These are phyloP conservation scores for Amphiprion ocellaris DNA, from an alignment of 2,113 vertebrate genomes.

Conservation along the genomic window DNA sequence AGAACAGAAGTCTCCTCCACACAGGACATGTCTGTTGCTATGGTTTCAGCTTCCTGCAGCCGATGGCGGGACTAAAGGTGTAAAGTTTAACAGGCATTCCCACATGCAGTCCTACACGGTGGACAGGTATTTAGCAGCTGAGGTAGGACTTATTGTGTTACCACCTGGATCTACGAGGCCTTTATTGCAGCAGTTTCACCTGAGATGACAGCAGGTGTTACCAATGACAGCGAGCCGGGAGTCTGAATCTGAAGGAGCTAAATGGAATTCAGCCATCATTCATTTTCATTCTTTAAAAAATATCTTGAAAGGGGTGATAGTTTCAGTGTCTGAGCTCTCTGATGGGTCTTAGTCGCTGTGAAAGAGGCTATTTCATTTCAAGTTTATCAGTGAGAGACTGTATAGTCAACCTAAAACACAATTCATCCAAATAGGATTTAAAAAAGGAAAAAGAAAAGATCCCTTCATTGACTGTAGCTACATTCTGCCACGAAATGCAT, in stretches of 20 bases:
- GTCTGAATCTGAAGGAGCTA: neutral
- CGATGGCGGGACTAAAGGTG: neutral
- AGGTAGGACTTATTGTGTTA: neutral
- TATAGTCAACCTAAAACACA: neutral
- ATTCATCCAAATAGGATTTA: neutral
- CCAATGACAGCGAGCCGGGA: neutral
- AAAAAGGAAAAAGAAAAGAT: neutral
- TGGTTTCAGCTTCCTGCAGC: constrained; percentile 55
- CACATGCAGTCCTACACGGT: neutral
- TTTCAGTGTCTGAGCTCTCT: too few relatives aligned
- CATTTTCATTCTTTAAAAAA: too few relatives aligned
- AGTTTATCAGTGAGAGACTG: neutral
- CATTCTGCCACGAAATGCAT: constrained; percentile 40
- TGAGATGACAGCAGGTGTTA: neutral
- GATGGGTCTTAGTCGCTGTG: too few relatives aligned
- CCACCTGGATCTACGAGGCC: neutral
- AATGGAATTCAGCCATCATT: neutral
- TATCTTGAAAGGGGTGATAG: neutral
- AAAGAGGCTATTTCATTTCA: too few relatives aligned
- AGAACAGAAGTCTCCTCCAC: constrained; percentile 41
- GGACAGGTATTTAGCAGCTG: neutral
- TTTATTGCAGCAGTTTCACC: neutral
- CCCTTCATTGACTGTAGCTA: constrained; percentile 5
- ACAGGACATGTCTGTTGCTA: too few relatives aligned
- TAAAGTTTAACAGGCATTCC: constrained; percentile 3